phyloP scores from a whole-genome alignment of 2,797 vertebrate genomes.

The Dipus sagitta region DNA sequence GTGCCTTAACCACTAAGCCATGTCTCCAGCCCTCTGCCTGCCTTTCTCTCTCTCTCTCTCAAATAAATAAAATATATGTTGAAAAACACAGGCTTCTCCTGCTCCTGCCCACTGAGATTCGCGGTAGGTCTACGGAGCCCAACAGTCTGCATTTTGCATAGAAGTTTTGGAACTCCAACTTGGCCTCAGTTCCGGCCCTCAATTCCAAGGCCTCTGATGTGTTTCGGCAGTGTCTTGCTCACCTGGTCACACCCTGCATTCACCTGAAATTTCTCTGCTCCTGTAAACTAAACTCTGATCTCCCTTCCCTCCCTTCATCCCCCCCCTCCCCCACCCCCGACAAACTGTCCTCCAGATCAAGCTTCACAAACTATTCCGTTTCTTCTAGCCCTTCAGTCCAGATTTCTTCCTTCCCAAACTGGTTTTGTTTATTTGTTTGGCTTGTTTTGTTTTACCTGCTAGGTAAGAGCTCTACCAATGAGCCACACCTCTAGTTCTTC shows the following conservation, averaged over 20 bases:
- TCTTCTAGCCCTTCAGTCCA: background rate
- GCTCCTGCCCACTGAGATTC: background rate
- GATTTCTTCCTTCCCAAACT: background rate
- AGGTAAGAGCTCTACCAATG: background rate
- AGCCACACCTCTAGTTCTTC: background rate
- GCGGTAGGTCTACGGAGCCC: background rate
- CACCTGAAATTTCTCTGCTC: background rate
- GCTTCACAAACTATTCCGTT: background rate
- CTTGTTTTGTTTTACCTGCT: background rate
- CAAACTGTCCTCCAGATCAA: background rate
- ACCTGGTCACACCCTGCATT: background rate
- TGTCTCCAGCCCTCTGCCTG: too few relatives aligned
- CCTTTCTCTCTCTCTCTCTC: too few relatives aligned
- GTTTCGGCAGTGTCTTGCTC: background rate
- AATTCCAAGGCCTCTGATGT: background rate
- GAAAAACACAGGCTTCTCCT: background rate
- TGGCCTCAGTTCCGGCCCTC: conserved; percentile 3
- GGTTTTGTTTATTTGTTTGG: background rate
- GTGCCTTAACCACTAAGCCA: too few relatives aligned
- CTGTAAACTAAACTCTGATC: background rate
- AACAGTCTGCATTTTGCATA: background rate
- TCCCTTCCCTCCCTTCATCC: background rate
- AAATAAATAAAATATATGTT: too few relatives aligned
- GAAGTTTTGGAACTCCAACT: background rate
- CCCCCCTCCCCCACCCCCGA: too few relatives aligned